Base-by-base conservation (phyloP, 2,888 invertebrate genomes). In the Crepidodera aurea region DNA sequence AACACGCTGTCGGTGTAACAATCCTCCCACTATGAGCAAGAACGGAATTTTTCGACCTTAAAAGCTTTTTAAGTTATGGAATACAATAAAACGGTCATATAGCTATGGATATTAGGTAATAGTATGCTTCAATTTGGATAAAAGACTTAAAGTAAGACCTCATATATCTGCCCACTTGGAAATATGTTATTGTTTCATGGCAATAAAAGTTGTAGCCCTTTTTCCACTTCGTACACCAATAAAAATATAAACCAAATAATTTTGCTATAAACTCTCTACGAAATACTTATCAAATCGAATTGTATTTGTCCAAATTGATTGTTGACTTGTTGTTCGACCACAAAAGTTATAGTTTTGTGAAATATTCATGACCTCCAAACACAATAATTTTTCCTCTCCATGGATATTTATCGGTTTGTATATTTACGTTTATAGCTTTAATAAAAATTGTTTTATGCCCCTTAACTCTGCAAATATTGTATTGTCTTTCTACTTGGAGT, bases 371-470 rank as follows among this genome's bases (percentile, higher is more conserved):
- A 27, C 25, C n/a, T 48, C 29, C 6, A 39, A 48, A 10, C 48
- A 57, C 48, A 39, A 57, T 57, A 57, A 57, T 57, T 57, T 57
- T 48, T 25, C 46, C 50, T 60, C 29, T 60, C 27, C 22, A 37
- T 42, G 42, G 40, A 62, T 67, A 64, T 62, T 64, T 64, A 67
- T 67, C 56, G 64, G 59, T 62, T 62, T 64, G 51, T 62, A 67
- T 67, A 59, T 64, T 60, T 65, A 63, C 56, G 57, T 67, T 67
- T 63, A 67, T 65, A 29, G 64, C 61, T 67, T 67, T 67, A 67
- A 67, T 67, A 67, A 67, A 66, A 67, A 65, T 64, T 62, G 65
- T 65, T 67, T 67, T 67, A 65, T 67, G 58, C 60, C 51, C 56
- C 65, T 65, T 67, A 67, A 65, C 63, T 64, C 64, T 34, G 64